Evolutionary conservation across 2,888 invertebrate species (phyloP).

Genomic region (Mantis religiosa): DNA sequence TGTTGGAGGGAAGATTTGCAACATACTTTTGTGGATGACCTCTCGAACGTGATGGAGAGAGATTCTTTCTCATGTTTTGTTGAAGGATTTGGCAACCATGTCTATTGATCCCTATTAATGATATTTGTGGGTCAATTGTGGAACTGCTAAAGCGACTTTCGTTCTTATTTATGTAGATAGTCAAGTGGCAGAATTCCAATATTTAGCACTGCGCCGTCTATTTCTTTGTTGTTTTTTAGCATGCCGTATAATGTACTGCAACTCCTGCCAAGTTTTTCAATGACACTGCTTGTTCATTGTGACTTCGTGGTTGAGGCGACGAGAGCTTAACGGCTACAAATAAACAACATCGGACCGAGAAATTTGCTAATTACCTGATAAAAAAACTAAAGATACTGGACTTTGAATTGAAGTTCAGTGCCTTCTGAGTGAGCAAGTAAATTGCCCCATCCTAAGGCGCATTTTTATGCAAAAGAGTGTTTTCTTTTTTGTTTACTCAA

Average conservation of each 20-base stretch:
- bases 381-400: no score
- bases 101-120: neutral
- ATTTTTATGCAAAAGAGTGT: no score
- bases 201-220: neutral
- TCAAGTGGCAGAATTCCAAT: neutral
- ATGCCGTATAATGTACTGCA: neutral
- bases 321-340: no score
- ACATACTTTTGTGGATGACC: neutral
- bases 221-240: neutral
- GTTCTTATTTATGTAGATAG: neutral
- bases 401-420: no score
- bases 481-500: no score
- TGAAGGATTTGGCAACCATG: neutral
- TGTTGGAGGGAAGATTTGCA: neutral
- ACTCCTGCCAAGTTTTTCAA: neutral
- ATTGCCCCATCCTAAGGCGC: no score
- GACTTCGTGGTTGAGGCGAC: neutral
- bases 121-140: neutral
- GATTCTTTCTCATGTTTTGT: neutral
- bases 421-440: no score
- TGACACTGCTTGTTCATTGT: neutral
- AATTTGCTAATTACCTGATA: no score
- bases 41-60: neutral
- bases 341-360: no score
- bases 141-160: neutral